Percentiles rank a stretch among this genome's conserved stretches.
These are phyloP conservation scores for Oscheius sp. DNA, from an alignment of 2,888 invertebrate genomes.

Conservation along the genomic window DNA sequence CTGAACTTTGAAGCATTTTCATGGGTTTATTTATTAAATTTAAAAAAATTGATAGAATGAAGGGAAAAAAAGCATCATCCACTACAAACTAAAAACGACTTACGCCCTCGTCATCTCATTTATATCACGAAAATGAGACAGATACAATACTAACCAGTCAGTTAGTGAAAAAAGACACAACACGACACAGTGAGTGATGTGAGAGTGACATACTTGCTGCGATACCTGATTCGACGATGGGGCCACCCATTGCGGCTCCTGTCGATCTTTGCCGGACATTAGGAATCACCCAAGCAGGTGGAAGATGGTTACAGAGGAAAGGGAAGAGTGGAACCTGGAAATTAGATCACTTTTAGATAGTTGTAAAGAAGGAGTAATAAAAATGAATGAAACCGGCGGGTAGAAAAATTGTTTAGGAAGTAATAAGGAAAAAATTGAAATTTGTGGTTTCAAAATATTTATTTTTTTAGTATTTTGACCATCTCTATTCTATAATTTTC, in stretches of 20 bases:
- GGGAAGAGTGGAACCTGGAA: neutral
- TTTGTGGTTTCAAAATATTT: too few species aligned
- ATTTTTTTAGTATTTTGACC: too few species aligned
- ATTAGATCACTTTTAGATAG: neutral
- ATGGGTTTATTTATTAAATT: too few species aligned
- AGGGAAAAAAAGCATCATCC: too few species aligned
- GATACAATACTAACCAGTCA: neutral
- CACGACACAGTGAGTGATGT: constrained; percentile 26
- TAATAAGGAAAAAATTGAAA: too few species aligned
- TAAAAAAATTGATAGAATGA: too few species aligned
- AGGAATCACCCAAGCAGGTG: constrained; percentile 4
- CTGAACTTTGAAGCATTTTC: too few species aligned
- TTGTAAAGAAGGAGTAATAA: neutral
- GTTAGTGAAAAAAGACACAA: neutral
- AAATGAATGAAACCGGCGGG: neutral
- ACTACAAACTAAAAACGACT: neutral
- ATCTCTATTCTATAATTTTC: too few species aligned
- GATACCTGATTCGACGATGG: constrained; percentile 68
- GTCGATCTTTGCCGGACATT: constrained; percentile 63
- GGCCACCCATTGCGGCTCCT: constrained; percentile 69
- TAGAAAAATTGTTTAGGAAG: neutral
- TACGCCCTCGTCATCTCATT: neutral
- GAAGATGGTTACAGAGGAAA: neutral
- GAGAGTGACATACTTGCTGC: constrained; percentile 53
- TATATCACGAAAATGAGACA: neutral